Conservation (phyloP, 1,140 invertebrate species). For the Heliconius nattereri region DNA sequence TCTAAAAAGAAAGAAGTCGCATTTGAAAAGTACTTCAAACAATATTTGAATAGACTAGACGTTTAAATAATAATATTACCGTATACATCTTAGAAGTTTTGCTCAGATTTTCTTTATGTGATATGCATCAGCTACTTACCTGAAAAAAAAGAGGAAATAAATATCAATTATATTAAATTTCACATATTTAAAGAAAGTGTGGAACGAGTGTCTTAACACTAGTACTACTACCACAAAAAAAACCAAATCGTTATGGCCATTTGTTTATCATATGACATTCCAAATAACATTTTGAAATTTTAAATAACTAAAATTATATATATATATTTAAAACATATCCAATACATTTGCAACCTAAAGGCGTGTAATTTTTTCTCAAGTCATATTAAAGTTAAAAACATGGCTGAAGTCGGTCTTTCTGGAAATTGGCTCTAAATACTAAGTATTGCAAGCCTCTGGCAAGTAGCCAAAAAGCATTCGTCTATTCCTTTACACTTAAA, state of each 20-base stretch:
- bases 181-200: no score
- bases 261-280: no score
- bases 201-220: no score
- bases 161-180: not conserved
- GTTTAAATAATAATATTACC: slow-evolving; percentile 12
- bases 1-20: not conserved
- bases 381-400: slow-evolving; percentile 33
- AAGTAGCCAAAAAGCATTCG: slow-evolving; percentile 44
- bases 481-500: slow-evolving; percentile 46
- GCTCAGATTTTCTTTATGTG: slow-evolving; percentile 4
- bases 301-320: no score
- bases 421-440: slow-evolving; percentile 56
- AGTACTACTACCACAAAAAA: no score
- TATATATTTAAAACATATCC: no score
- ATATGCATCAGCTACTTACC: slow-evolving; percentile 44
- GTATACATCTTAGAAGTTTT: slow-evolving; percentile 15
- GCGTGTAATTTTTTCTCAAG: slow-evolving; percentile 20
- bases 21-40: slow-evolving; percentile 3
- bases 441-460: slow-evolving; percentile 49
- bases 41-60: slow-evolving; percentile 1
- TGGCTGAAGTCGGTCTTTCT: slow-evolving; percentile 36
- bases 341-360: not conserved
- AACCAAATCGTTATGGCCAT: no score
- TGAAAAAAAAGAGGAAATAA: slow-evolving; percentile 38
- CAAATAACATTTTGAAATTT: no score